Evolutionary conservation across 2,888 invertebrate genomes (phyloP).

Genomic region (Laothoe populi): DNA sequence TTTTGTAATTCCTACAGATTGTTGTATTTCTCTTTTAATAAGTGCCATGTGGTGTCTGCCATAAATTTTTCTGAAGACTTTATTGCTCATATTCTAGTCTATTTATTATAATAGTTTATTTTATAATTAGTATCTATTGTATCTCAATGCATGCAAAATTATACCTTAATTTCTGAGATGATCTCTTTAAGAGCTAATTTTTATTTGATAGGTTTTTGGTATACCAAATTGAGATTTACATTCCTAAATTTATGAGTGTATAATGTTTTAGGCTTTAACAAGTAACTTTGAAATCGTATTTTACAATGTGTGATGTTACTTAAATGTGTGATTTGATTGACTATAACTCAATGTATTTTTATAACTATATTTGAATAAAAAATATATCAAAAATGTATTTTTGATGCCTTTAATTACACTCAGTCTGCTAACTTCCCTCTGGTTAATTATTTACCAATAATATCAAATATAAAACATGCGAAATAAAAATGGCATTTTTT

Average conservation of each 20-base stretch:
- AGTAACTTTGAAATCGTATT: slow-evolving; percentile 43
- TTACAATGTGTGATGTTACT: slow-evolving; percentile 54
- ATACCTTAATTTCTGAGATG: slow-evolving; percentile 44
- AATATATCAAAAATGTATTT: slow-evolving; percentile 36
- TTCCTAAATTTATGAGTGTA: slow-evolving; percentile 55
- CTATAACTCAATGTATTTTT: slow-evolving; percentile 62
- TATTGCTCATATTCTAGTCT: slow-evolving; percentile 84
- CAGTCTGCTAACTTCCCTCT: not conserved
- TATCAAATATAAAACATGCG: not conserved
- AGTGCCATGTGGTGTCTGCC: slow-evolving; percentile 75
- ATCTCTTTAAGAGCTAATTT: slow-evolving; percentile 59
- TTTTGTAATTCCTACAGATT: slow-evolving; percentile 36
- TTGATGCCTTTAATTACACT: slow-evolving; percentile 19
- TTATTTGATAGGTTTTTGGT: slow-evolving; percentile 42
- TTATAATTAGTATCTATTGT: slow-evolving; percentile 26
- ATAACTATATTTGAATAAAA: slow-evolving; percentile 58
- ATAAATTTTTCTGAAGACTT: slow-evolving; percentile 69
- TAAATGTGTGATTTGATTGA: slow-evolving; percentile 52
- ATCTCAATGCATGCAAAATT: slow-evolving; percentile 26
- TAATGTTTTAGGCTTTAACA: slow-evolving; percentile 32
- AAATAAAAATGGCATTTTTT: slow-evolving; percentile 29
- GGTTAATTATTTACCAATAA: not conserved
- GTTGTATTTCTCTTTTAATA: slow-evolving; percentile 36
- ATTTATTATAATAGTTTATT: slow-evolving; percentile 56
- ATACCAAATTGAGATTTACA: slow-evolving; percentile 62